Percentiles rank a stretch among this genome's conserved stretches.
These are phyloP conservation scores for Borostomias antarcticus DNA, from an alignment of 2,797 vertebrate species.

Conservation along the genomic window DNA sequence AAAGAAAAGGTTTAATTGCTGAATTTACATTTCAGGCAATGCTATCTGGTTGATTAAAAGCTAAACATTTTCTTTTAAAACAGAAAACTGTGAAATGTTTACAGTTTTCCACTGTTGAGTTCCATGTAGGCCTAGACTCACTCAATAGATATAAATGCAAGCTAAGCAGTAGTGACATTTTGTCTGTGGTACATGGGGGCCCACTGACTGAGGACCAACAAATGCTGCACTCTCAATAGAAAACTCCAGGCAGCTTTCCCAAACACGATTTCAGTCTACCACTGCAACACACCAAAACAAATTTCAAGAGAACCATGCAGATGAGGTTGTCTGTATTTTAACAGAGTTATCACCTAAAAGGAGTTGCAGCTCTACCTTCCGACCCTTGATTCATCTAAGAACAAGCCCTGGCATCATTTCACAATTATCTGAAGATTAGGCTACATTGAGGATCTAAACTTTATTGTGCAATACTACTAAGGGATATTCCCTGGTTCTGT, in stretches of 20 bases:
- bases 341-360: no score
- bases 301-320: neutral
- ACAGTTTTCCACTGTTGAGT: neutral
- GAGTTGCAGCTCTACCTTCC: neutral
- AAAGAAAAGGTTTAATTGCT: neutral
- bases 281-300: neutral
- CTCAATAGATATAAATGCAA: neutral
- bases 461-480: neutral
- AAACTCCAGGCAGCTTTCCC: no score
- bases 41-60: neutral
- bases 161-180: conserved; percentile 6
- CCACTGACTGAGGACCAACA: neutral
- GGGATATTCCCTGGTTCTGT: neutral
- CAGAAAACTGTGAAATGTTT: neutral
- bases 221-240: no score
- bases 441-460: neutral
- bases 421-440: neutral
- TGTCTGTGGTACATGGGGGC: neutral
- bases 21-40: neutral
- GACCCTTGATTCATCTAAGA: neutral
- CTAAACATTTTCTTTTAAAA: neutral
- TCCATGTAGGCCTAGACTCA: neutral
- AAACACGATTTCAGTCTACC: neutral
- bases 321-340: neutral
- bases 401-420: neutral